These are phyloP conservation scores for Sinocyclocheilus grahami DNA, from an alignment of 2,113 vertebrate genomes.

Conservation along the genomic window DNA sequence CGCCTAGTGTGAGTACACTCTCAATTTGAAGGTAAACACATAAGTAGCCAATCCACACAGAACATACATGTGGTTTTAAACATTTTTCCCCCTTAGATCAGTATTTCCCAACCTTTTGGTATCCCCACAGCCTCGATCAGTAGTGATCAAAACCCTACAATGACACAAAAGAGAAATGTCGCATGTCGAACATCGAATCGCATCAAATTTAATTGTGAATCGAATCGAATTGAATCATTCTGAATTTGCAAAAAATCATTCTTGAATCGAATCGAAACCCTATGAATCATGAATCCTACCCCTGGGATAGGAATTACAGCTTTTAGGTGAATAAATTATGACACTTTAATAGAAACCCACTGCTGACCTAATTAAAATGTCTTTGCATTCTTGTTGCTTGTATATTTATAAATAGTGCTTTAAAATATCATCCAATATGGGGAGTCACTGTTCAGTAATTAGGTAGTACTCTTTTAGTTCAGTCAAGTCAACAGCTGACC, in stretches of 20 bases:
- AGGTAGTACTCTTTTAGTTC: not conserved
- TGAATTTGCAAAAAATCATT: too few species aligned
- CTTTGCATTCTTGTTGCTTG: not conserved
- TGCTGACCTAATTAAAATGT: not conserved
- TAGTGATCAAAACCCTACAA: not conserved
- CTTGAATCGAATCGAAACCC: too few species aligned
- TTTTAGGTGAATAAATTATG: not conserved
- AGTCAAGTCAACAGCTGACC: not conserved
- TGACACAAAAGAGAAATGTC: not conserved
- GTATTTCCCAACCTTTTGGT: not conserved
- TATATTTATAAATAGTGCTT: not conserved
- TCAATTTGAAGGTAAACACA: constrained; percentile 12
- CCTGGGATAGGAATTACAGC: not conserved
- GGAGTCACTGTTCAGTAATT: not conserved
- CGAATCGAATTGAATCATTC: too few species aligned
- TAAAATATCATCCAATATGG: not conserved
- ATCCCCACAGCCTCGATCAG: not conserved
- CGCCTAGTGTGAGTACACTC: too few species aligned
- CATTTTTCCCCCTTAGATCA: not conserved
- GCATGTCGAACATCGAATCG: too few species aligned
- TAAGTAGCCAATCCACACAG: constrained; percentile 1
- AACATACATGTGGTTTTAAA: constrained; percentile 33
- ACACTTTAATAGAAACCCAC: not conserved
- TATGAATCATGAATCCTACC: not conserved
- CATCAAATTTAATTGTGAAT: too few species aligned